These are phyloP conservation scores for Antechinus flavipes DNA, from an alignment of 2,113 vertebrate genomes.

Conservation along the genomic window DNA sequence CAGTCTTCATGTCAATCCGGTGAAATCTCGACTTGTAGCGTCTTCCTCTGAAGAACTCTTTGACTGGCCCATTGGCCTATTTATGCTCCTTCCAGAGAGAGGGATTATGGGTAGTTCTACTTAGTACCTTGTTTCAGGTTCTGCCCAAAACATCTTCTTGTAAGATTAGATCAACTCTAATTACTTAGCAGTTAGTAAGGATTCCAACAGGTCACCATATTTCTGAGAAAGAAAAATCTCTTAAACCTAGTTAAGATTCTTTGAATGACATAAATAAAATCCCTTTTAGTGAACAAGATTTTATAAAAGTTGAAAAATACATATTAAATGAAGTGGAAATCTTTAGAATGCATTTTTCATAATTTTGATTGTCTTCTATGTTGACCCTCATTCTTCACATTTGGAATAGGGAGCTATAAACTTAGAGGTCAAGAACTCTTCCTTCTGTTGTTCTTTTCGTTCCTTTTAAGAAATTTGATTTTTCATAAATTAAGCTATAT, in stretches of 20 bases:
- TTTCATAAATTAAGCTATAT: background rate
- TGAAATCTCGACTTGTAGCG: no score
- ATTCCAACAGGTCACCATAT: background rate
- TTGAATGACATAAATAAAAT: constrained; percentile 13
- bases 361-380: background rate
- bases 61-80: no score
- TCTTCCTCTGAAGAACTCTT: no score
- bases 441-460: no score
- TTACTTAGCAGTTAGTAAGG: no score
- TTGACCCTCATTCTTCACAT: background rate
- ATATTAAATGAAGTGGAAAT: background rate
- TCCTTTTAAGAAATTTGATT: background rate
- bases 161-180: no score
- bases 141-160: no score
- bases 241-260: background rate
- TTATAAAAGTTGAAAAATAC: background rate
- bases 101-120: no score
- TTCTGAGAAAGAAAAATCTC: constrained; percentile 5
- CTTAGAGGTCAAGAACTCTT: no score
- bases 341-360: background rate
- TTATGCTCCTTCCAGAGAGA: no score
- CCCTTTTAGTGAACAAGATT: background rate
- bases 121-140: no score
- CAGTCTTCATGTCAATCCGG: no score
- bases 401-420: background rate